A percentile compares a stretch with the other conserved stretches of the same genome.
Evolutionary conservation across 2,797 vertebrate species (phyloP).

Genomic region (Ptychobarbus kaznakovi): DNA sequence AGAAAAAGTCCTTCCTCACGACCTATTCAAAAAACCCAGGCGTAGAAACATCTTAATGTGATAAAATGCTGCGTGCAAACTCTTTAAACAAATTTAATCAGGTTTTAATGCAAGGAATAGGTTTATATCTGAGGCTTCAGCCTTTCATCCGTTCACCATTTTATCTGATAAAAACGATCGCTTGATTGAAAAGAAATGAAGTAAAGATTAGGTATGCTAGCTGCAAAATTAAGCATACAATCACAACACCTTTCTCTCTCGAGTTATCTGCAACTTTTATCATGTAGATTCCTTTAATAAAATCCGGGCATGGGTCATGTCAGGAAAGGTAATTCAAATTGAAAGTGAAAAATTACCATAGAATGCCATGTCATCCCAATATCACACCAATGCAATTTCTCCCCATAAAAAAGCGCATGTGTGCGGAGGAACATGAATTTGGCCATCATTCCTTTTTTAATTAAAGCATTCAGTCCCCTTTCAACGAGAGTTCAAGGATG

Average conservation of each 20-base stretch:
- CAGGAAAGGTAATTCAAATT: conserved; percentile 46
- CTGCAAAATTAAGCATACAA: conserved; percentile 48
- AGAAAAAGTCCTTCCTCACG: conserved; percentile 33
- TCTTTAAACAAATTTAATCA: conserved; percentile 46
- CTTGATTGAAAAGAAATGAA: conserved; percentile 43
- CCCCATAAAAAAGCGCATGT: conserved; percentile 23
- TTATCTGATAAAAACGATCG: conserved; percentile 43
- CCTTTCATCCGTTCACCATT: conserved; percentile 31
- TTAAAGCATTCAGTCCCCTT: conserved; percentile 55
- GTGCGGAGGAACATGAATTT: conserved; percentile 51
- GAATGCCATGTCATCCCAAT: conserved; percentile 50
- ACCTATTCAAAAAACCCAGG: conserved; percentile 2
- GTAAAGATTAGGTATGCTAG: conserved; percentile 48
- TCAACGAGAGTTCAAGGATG: conserved; percentile 54
- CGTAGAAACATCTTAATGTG: conserved; percentile 17
- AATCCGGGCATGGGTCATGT: conserved; percentile 51
- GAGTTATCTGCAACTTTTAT: conserved; percentile 57
- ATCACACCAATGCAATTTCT: conserved; percentile 47
- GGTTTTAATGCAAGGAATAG: conserved; percentile 39
- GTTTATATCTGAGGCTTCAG: conserved; percentile 42
- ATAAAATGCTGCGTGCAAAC: conserved; percentile 25
- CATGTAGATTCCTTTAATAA: conserved; percentile 60
- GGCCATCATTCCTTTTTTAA: conserved; percentile 60
- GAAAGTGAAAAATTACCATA: conserved; percentile 53
- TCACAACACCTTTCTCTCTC: conserved; percentile 37